Evolutionary conservation across 2,888 invertebrate species (phyloP).

Genomic region (Aphodius granarius): DNA sequence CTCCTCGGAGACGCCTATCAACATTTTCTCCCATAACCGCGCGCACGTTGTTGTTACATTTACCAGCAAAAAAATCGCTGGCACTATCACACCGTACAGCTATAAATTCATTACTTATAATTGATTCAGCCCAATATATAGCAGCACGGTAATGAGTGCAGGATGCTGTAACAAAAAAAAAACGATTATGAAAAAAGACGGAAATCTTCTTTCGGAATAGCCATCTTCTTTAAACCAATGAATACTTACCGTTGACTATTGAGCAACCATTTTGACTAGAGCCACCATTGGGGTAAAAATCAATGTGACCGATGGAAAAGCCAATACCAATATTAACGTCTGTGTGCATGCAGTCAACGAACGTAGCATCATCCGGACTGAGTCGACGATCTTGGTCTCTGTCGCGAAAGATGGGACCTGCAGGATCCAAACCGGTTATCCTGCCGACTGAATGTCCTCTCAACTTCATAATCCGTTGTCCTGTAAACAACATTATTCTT

Average conservation of each 20-base stretch:
- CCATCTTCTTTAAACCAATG: conserved; percentile 7
- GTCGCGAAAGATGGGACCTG: conserved; percentile 60
- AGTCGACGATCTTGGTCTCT: conserved; percentile 52
- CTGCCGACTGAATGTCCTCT: conserved; percentile 22
- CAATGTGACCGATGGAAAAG: conserved; percentile 64
- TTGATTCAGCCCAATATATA: conserved; percentile 1
- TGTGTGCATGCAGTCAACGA: conserved; percentile 73
- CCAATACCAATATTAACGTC: conserved; percentile 64
- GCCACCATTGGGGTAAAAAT: conserved; percentile 74
- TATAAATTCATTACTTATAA: conserved; percentile 17
- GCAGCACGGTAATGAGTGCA: conserved; percentile 21
- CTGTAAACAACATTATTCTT: no score
- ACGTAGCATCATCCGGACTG: conserved; percentile 65
- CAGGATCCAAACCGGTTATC: conserved; percentile 59
- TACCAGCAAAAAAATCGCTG: conserved; percentile 6
- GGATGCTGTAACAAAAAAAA: no score
- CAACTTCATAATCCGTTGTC: not conserved
- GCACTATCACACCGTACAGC: conserved; percentile 2
- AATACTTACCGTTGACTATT: no score
- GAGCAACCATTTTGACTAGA: conserved; percentile 69
- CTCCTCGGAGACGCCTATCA: conserved; percentile 6
- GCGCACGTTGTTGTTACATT: conserved; percentile 18
- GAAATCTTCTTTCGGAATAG: no score
- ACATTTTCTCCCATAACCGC: conserved; percentile 24
- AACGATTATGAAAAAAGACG: no score